Base-by-base conservation (phyloP, 2,888 invertebrate genomes). In the Odontocerum albicorne region DNA sequence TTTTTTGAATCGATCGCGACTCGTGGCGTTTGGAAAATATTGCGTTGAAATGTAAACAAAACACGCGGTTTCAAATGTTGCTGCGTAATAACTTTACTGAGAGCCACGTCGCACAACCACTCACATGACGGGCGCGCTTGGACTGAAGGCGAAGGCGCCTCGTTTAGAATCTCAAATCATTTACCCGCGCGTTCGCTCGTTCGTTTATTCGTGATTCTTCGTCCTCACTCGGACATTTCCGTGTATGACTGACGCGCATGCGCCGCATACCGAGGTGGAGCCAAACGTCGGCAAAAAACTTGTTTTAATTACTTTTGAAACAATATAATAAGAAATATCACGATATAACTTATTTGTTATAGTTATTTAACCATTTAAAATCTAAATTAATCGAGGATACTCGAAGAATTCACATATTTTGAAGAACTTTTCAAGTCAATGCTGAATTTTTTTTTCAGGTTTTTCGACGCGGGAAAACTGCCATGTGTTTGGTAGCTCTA, bases 11-110 rank as follows among this genome's bases (percentile, higher is more conserved):
- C n/a, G 3, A 33, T 33, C n/a, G 8, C n/a, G 39, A 46, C 58
- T 47, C 13, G 43, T 27, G 49, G 7, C 17, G 33, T n/a, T 12
- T 35, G 35, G 43, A 22, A 39, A 42, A 44, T 39, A 44, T 32
- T 44, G 38, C 32, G 22, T 31, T 35, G 44, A 55, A 55, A 51
- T 35, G 56, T 47, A 55, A 55, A 46, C 57, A 57, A 59, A 52
- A 40, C 56, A 56, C 51, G 56, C 50, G 55, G 55, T 49, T 49
- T 38, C 40, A 42, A 15, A 45, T 45, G 47, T 46, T 51, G 56
- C 50, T 56, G 56, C 56, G 56, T 56, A 56, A 43, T 15, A 33
- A 31, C 31, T 40, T 21, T 21, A 27, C 16, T 3, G 22, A 10
- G 32, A 15, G 33, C 38, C 51, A 58, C 50, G 55, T 42, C 46